These are phyloP conservation scores for Agriotes lineatus DNA, from an alignment of 2,888 invertebrate genomes.

Conservation along the genomic window DNA sequence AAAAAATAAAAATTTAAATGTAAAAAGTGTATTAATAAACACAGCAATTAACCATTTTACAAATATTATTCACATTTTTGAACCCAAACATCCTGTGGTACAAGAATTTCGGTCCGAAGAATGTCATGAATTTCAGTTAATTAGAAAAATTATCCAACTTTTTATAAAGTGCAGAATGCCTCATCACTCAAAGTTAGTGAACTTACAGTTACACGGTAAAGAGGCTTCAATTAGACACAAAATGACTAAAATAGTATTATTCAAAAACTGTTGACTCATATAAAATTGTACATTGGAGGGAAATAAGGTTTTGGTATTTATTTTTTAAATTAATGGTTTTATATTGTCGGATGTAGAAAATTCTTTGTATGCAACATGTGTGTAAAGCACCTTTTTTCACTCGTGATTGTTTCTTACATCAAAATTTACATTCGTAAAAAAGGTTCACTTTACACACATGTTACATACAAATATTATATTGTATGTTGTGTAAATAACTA, in stretches of 20 bases:
- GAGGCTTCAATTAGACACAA: constrained; percentile 12
- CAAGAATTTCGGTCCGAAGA: constrained; percentile 13
- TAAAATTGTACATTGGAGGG: no score
- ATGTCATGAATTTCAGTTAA: constrained; percentile 16
- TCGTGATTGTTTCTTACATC: no score
- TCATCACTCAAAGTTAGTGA: neutral
- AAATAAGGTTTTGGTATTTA: no score
- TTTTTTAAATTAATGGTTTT: no score
- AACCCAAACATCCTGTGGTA: constrained; percentile 1
- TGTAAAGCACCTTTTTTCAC: no score
- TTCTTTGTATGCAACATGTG: no score
- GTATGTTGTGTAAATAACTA: no score
- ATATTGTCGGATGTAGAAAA: no score
- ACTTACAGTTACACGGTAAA: neutral
- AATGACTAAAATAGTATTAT: constrained; percentile 20
- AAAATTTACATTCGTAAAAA: no score
- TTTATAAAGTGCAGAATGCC: constrained; percentile 6
- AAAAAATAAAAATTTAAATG: neutral
- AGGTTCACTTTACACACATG: no score
- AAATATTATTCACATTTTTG: neutral
- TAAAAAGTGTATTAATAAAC: neutral
- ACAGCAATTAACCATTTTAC: neutral
- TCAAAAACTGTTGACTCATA: constrained; percentile 23
- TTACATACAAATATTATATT: no score
- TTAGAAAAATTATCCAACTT: neutral